These are phyloP conservation scores for Acyrthosiphon pisum DNA, from an alignment of 1,140 invertebrate species.

Conservation along the genomic window DNA sequence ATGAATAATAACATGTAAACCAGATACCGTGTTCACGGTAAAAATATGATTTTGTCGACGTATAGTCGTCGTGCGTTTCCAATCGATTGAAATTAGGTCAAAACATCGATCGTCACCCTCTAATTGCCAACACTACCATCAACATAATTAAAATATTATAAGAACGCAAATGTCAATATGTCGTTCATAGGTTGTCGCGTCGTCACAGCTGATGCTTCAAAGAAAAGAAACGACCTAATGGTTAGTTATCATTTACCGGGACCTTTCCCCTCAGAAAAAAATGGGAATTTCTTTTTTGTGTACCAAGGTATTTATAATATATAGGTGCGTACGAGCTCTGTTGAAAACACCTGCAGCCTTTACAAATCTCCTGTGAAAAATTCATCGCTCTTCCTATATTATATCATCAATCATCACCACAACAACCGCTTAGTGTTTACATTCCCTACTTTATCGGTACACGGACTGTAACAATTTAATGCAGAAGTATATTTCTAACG, in stretches of 20 bases:
- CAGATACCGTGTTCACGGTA: constrained; percentile 20
- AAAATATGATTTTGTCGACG: constrained; percentile 29
- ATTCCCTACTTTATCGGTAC: background rate
- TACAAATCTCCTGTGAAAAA: background rate
- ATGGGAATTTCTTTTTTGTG: background rate
- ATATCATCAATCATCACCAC: background rate
- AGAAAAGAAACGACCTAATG: background rate
- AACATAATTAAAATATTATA: background rate
- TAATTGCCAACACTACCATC: background rate
- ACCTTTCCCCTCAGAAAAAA: background rate
- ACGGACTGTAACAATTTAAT: background rate
- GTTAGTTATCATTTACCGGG: no score
- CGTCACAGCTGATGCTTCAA: background rate
- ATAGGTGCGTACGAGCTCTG: background rate
- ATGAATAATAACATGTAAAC: constrained; percentile 33
- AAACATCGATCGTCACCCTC: background rate
- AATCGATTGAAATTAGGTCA: constrained; percentile 37
- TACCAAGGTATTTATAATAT: background rate
- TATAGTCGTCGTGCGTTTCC: constrained; percentile 3
- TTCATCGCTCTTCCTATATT: background rate
- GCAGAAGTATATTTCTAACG: background rate
- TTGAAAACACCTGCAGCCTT: background rate
- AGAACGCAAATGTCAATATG: background rate
- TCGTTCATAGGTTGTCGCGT: background rate
- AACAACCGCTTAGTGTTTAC: background rate